phyloP scores from a whole-genome alignment of 92 coral and sea anemone species.

The Heliopora coerulea region DNA sequence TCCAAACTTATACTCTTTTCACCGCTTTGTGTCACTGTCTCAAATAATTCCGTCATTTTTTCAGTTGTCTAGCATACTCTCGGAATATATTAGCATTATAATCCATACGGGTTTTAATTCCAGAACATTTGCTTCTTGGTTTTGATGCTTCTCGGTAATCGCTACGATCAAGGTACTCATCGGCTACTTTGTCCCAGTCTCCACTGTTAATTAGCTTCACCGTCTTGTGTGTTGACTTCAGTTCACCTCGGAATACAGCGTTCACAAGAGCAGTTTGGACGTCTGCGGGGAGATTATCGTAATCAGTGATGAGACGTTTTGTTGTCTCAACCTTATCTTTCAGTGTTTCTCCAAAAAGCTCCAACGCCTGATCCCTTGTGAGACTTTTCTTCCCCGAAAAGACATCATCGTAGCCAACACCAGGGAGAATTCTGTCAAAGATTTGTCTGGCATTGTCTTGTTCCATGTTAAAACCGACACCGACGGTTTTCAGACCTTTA shows the following conservation, averaged over 20 bases:
- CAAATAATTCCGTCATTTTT: too few relatives aligned
- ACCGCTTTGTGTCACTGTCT: too few relatives aligned
- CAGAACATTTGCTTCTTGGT: constrained; percentile 13
- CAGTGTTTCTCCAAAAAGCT: constrained; percentile 23
- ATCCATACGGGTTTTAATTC: constrained; percentile 39
- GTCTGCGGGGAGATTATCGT: constrained; percentile 1
- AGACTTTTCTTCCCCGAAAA: constrained; percentile 28
- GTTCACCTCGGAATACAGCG: constrained; percentile 29
- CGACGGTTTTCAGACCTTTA: constrained; percentile 34
- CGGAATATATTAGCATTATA: constrained; percentile 38
- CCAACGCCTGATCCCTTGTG: constrained; percentile 4
- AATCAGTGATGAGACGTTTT: constrained; percentile 19
- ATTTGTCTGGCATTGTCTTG: constrained; percentile 15
- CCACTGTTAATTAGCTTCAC: constrained; percentile 25
- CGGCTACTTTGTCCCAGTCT: constrained; percentile 38
- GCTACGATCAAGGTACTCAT: constrained; percentile 29
- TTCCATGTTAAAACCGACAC: constrained; percentile 39
- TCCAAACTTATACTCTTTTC: too few relatives aligned
- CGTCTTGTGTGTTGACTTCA: constrained; percentile 27
- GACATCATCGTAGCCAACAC: constrained; percentile 16
- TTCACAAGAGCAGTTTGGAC: constrained; percentile 33
- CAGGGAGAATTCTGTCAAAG: constrained; percentile 15
- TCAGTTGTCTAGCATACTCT: constrained; percentile 16
- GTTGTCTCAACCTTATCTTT: constrained; percentile 26
- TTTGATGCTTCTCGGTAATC: constrained; percentile 30